Conservation (phyloP, 2,888 invertebrate species). For the Thelaira solivaga region DNA sequence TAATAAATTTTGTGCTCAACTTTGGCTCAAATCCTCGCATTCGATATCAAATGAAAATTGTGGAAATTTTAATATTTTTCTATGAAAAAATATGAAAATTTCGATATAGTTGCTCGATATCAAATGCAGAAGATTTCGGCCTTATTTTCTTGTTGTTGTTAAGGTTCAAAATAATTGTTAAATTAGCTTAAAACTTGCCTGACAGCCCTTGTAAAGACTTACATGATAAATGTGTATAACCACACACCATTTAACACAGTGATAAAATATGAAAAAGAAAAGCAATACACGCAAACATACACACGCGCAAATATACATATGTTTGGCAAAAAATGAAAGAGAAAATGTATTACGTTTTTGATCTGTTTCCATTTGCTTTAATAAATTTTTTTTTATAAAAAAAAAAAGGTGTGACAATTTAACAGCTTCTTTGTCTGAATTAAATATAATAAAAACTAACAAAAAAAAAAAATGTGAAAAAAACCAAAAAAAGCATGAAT, state of each 20-base stretch:
- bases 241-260: conserved; percentile 51
- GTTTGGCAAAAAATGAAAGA: not conserved
- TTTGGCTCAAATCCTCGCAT: too few relatives aligned
- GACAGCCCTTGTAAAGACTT: not conserved
- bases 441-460: too few relatives aligned
- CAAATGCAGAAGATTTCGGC: too few relatives aligned
- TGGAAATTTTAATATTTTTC: too few relatives aligned
- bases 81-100: too few relatives aligned
- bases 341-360: not conserved
- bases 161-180: too few relatives aligned
- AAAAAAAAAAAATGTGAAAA: not conserved
- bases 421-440: conserved; percentile 12
- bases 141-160: too few relatives aligned
- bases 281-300: too few relatives aligned
- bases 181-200: not conserved
- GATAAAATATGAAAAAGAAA: conserved; percentile 38
- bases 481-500: conserved; percentile 3
- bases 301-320: conserved; percentile 3
- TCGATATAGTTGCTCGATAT: too few relatives aligned
- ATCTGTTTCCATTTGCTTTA: not conserved
- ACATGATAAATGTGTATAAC: conserved; percentile 37
- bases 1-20: too few relatives aligned
- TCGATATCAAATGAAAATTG: too few relatives aligned
- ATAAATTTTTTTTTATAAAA: not conserved
- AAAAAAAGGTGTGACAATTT: conserved; percentile 55